Percentiles rank a stretch among this genome's conserved stretches.
phyloP scores from a whole-genome alignment of 2,797 vertebrate genomes.

The Sebastes jordani region DNA sequence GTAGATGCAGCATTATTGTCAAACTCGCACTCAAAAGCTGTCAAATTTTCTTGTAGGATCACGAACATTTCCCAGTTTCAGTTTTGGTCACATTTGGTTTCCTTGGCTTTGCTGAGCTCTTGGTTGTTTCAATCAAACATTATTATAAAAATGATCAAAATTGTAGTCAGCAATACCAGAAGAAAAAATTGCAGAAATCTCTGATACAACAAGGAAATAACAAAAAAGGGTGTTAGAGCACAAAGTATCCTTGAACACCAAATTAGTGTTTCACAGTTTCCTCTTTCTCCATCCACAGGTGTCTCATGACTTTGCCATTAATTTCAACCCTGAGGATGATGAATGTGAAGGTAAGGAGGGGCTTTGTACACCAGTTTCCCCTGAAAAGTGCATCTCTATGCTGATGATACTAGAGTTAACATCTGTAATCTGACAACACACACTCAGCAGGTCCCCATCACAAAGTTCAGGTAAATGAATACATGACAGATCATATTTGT shows the following conservation, averaged over 20 bases:
- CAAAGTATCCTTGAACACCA: not conserved
- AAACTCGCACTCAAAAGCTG: not conserved
- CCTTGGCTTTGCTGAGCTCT: not conserved
- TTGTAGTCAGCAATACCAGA: not conserved
- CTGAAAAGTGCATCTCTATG: not conserved
- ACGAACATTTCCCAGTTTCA: not conserved
- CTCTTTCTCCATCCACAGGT: constrained; percentile 80
- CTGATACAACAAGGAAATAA: not conserved
- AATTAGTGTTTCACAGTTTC: constrained; percentile 12
- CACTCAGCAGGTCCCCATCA: not conserved
- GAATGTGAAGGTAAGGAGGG: constrained; percentile 92
- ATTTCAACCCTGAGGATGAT: constrained; percentile 93
- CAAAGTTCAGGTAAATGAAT: not conserved
- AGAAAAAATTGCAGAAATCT: not conserved
- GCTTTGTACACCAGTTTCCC: not conserved
- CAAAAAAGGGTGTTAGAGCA: not conserved
- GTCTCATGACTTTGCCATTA: constrained; percentile 97
- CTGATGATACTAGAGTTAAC: constrained; percentile 1
- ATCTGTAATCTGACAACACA: not conserved
- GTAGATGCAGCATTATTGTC: too few species aligned
- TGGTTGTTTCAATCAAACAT: not conserved
- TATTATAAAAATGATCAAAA: not conserved
- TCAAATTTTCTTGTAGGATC: not conserved
- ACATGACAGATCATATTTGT: not conserved
- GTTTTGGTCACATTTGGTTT: not conserved